Conservation (phyloP, 2,113 vertebrate genomes). For the Hypanus sabinus region DNA sequence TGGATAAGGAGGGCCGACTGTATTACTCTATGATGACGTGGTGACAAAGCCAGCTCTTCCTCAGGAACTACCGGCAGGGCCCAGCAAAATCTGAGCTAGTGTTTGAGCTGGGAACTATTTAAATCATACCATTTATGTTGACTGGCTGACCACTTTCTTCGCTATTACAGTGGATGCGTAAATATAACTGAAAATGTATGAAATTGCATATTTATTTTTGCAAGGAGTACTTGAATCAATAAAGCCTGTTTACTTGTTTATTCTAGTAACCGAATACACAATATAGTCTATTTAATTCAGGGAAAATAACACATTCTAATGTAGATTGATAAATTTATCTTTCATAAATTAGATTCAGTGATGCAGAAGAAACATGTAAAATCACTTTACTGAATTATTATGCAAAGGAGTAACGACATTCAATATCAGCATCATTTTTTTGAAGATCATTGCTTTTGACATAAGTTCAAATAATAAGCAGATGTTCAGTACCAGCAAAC, state of each 20-base stretch:
- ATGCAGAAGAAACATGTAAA: neutral
- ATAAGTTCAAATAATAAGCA: slow-evolving; percentile 37
- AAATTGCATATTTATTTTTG: neutral
- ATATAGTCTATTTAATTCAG: neutral
- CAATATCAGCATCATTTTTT: slow-evolving; percentile 29
- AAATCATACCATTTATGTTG: neutral
- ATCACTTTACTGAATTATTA: neutral
- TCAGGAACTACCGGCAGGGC: neutral
- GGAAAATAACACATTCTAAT: slow-evolving; percentile 2
- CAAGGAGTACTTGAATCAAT: neutral
- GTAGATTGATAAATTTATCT: slow-evolving; percentile 6
- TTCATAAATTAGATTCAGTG: neutral
- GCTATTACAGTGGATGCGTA: neutral
- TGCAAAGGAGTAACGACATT: slow-evolving; percentile 14
- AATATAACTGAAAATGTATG: neutral
- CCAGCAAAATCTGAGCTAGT: neutral
- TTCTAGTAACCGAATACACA: neutral
- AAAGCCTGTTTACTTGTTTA: neutral
- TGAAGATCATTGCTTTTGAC: slow-evolving; percentile 40
- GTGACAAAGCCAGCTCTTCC: too few relatives aligned
- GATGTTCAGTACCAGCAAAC: slow-evolving; percentile 30
- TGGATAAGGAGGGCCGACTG: too few relatives aligned
- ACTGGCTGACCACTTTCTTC: neutral
- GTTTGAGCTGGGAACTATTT: neutral
- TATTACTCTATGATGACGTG: too few relatives aligned